Percentiles rank a stretch among this genome's conserved stretches.
These are phyloP conservation scores for Malurus alboscapulatus DNA, from an alignment of 2,113 vertebrate genomes.

Conservation along the genomic window DNA sequence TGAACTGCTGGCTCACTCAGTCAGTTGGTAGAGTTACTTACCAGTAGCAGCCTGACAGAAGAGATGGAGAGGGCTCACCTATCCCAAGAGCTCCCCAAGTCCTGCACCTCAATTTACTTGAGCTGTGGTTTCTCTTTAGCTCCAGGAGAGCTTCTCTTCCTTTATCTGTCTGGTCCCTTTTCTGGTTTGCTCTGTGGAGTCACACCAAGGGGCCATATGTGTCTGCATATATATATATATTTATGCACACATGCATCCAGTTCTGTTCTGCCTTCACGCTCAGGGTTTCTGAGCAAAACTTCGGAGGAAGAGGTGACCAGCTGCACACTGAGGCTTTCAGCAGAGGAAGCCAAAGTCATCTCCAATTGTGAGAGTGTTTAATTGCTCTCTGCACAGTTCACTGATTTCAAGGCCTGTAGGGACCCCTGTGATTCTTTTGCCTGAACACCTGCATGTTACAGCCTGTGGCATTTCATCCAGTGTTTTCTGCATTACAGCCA, in stretches of 20 bases:
- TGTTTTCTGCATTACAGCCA: neutral
- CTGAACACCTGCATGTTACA: slow-evolving; percentile 24
- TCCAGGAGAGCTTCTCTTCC: neutral
- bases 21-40: neutral
- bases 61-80: neutral
- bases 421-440: slow-evolving; percentile 2
- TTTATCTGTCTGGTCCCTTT: neutral
- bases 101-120: neutral
- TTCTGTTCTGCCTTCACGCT: neutral
- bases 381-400: slow-evolving; percentile 25
- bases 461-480: neutral
- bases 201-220: neutral
- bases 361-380: neutral
- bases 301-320: neutral
- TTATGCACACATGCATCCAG: neutral
- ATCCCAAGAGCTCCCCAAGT: neutral
- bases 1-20: neutral
- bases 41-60: neutral
- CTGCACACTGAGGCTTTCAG: slow-evolving; percentile 33
- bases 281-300: neutral
- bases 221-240: neutral
- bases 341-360: slow-evolving; percentile 19
- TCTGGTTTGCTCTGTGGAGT: neutral
- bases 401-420: neutral
- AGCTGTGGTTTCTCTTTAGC: neutral